phyloP scores from a whole-genome alignment of 2,888 invertebrate species.

The Synergus umbraculus region DNA sequence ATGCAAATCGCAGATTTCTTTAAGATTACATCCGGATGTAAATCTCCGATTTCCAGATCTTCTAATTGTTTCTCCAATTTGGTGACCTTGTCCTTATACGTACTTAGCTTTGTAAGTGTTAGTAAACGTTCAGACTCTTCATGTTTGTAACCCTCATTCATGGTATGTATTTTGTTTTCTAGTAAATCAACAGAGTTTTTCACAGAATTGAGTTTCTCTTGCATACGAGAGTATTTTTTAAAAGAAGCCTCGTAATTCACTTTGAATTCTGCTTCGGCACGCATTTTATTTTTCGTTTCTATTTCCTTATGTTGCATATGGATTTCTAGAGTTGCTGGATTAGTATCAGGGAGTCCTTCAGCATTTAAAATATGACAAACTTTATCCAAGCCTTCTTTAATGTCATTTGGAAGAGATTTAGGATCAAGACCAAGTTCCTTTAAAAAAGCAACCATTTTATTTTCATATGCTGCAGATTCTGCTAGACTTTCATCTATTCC shows the following conservation, averaged over 20 bases:
- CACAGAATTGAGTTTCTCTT: constrained; percentile 60
- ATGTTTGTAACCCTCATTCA: constrained; percentile 57
- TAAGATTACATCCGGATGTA: constrained; percentile 61
- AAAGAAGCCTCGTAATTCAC: constrained; percentile 61
- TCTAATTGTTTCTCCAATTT: constrained; percentile 61
- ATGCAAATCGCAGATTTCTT: constrained; percentile 63
- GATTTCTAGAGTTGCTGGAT: constrained; percentile 60
- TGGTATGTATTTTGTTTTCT: constrained; percentile 52
- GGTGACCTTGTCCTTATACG: constrained; percentile 64
- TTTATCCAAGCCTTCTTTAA: constrained; percentile 64
- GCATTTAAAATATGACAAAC: constrained; percentile 61
- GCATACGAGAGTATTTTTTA: constrained; percentile 58
- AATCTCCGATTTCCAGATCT: constrained; percentile 60
- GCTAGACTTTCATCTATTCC: constrained; percentile 66
- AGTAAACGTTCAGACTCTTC: constrained; percentile 59
- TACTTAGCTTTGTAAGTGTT: constrained; percentile 62
- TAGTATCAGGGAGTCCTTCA: constrained; percentile 63
- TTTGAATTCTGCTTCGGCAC: constrained; percentile 63
- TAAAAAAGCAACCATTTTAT: constrained; percentile 63
- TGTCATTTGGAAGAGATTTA: constrained; percentile 60
- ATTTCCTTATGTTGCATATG: constrained; percentile 59
- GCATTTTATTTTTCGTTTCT: constrained; percentile 57
- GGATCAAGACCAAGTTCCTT: constrained; percentile 62
- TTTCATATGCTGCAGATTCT: constrained; percentile 62
- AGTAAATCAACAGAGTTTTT: constrained; percentile 58